phyloP scores from a whole-genome alignment of 2,888 invertebrate species.

The Phengaris alcon region DNA sequence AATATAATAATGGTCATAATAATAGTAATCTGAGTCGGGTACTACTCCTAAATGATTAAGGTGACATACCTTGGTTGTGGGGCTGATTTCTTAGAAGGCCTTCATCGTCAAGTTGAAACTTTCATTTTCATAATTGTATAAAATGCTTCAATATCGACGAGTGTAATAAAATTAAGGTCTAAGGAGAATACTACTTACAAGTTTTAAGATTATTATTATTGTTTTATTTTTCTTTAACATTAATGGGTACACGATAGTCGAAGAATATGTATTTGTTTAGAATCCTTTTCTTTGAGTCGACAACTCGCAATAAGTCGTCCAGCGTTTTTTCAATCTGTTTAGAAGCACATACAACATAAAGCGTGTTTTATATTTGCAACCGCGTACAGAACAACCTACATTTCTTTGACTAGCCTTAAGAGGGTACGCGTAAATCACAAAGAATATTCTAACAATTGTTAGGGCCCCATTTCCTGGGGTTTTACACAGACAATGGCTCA shows the following conservation, averaged over 20 bases:
- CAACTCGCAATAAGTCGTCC: background rate
- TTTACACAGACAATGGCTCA: conserved; percentile 6
- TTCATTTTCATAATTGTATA: no score
- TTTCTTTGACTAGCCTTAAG: conserved; percentile 28
- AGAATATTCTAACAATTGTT: conserved; percentile 27
- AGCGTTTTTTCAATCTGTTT: conserved; percentile 12
- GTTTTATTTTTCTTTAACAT: background rate
- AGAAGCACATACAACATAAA: conserved; percentile 12
- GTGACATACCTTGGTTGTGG: no score
- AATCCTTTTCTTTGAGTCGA: background rate
- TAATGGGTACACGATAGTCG: background rate
- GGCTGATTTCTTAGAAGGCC: no score
- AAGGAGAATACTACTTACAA: no score
- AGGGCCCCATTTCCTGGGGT: conserved; percentile 12
- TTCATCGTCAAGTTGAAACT: no score
- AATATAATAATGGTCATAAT: background rate
- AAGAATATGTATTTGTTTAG: background rate
- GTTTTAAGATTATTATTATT: no score
- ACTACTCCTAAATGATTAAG: no score
- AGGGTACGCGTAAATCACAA: conserved; percentile 28
- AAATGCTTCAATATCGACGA: no score
- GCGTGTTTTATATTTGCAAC: conserved; percentile 11
- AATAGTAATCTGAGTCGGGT: background rate
- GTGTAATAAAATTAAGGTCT: no score
- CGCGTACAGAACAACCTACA: conserved; percentile 26